Evolutionary conservation across 2,113 vertebrate genomes (phyloP).

Genomic region (Hucho hucho): DNA sequence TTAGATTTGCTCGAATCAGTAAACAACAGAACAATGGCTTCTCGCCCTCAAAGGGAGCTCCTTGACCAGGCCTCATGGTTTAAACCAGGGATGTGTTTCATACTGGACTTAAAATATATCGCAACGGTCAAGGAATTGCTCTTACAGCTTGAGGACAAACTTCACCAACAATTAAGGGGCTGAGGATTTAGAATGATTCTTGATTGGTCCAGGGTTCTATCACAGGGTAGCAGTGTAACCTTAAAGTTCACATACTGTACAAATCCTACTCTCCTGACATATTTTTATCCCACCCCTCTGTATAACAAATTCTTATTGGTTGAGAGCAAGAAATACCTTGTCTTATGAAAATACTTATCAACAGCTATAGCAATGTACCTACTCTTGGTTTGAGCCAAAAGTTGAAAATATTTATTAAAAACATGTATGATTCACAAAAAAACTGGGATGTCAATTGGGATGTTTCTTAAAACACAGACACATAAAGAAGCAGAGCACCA

Average conservation of each 20-base stretch:
- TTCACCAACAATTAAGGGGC: not conserved
- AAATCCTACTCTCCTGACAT: not conserved
- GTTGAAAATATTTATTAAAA: conserved; percentile 62
- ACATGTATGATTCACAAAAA: conserved; percentile 56
- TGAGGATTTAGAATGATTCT: not conserved
- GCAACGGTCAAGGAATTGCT: not conserved
- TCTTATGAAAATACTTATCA: conserved; percentile 59
- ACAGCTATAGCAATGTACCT: conserved; percentile 20
- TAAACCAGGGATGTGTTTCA: not conserved
- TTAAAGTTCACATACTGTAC: conserved; percentile 23
- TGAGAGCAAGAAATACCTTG: conserved; percentile 45
- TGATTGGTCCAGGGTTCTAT: conserved; percentile 54
- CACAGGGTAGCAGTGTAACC: conserved; percentile 63
- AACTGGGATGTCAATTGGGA: conserved; percentile 57
- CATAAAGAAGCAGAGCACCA: conserved; percentile 49
- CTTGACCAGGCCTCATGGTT: not conserved
- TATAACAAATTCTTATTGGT: conserved; percentile 52
- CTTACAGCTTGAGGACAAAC: not conserved
- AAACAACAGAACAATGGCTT: conserved; percentile 57
- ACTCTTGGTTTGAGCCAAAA: conserved; percentile 58
- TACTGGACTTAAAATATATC: not conserved
- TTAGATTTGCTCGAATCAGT: conserved; percentile 66
- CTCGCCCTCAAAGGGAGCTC: not conserved
- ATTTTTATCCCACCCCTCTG: too few species aligned
- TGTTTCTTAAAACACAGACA: conserved; percentile 43